A percentile compares a stretch with the other conserved stretches of the same genome.
Conservation (phyloP, 1,140 invertebrate genomes). For the Pogonomyrmex barbatus region DNA sequence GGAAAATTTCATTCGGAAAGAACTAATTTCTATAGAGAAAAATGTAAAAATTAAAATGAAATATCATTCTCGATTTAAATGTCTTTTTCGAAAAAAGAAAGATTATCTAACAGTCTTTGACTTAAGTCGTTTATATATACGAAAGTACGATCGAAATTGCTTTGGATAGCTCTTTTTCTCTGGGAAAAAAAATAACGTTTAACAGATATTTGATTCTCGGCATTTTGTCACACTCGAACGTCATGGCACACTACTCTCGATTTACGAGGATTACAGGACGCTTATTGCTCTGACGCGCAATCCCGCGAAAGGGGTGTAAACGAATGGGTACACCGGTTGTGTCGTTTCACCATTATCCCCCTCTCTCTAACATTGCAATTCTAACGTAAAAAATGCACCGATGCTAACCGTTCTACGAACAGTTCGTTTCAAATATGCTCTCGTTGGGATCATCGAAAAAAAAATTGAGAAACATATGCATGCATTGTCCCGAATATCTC, state of each 20-base stretch:
- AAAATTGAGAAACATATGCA: constrained; percentile 22
- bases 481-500: background rate
- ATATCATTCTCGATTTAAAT: background rate
- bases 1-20: background rate
- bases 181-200: background rate
- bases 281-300: constrained; percentile 59
- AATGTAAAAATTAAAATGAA: constrained; percentile 1
- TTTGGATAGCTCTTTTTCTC: background rate
- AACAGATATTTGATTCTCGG: constrained; percentile 54
- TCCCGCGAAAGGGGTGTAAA: constrained; percentile 30
- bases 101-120: background rate
- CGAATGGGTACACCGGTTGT: constrained; percentile 33
- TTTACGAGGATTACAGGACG: constrained; percentile 77
- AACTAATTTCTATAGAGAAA: background rate
- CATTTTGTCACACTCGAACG: constrained; percentile 63
- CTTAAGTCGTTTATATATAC: background rate
- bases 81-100: background rate
- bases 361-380: background rate
- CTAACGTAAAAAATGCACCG: constrained; percentile 33
- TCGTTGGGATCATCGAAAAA: constrained; percentile 9
- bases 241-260: constrained; percentile 71
- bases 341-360: constrained; percentile 32
- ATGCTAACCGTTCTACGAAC: constrained; percentile 4
- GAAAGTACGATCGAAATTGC: background rate
- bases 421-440: constrained; percentile 25